Conservation (phyloP, 2,888 invertebrate genomes). For the Rapana venosa region DNA sequence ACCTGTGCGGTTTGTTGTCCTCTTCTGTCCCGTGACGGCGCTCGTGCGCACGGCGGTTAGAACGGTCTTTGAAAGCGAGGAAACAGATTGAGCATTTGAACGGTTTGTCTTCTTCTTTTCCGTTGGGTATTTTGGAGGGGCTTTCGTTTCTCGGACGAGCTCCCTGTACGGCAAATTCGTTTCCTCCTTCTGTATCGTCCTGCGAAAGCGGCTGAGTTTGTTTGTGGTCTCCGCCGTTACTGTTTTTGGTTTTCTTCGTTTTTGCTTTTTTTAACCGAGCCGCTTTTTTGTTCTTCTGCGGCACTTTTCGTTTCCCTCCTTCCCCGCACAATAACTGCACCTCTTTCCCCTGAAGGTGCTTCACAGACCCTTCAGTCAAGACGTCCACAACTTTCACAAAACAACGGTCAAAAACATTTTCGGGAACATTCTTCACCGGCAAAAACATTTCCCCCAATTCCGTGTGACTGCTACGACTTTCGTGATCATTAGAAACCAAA, state of each 20-base stretch:
- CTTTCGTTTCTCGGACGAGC: background rate
- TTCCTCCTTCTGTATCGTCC: background rate
- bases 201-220: background rate
- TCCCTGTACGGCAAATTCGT: background rate
- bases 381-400: constrained; percentile 9
- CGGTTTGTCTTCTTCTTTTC: background rate
- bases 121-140: background rate
- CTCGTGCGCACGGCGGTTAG: background rate
- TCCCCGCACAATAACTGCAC: background rate
- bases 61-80: background rate
- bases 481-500: background rate
- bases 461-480: background rate
- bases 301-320: background rate
- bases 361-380: background rate
- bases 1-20: constrained; percentile 3
- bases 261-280: background rate
- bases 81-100: background rate
- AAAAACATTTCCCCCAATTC: background rate
- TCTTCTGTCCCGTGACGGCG: background rate
- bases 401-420: background rate
- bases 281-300: background rate
- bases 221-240: background rate
- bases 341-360: background rate
- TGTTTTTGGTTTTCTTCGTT: background rate
- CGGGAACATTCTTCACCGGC: background rate